Evolutionary conservation across 2,888 invertebrate genomes (phyloP), one percentile per base, ranked within the genome.

Genomic region (Drymonia ruficornis): DNA sequence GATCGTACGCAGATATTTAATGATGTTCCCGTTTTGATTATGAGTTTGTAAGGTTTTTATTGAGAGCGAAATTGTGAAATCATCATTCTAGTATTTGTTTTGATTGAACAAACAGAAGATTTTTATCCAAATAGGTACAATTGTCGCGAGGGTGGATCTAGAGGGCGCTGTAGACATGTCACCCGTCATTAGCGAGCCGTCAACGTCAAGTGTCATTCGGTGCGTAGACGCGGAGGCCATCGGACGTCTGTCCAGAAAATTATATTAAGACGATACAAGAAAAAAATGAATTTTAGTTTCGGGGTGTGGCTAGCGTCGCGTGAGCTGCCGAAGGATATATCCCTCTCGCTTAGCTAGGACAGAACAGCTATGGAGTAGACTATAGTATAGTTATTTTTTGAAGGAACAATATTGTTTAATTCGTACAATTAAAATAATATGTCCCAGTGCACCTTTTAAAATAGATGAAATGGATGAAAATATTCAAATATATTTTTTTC

Each of bases 1-100:
- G 79, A 86, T 90, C 89, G 81, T 72, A 76, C 76, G 79, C 90
- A 89, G 87, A 84, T 78, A 80, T 83, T 76, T 80, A 83, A 83
- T 85, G 82, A 80, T 80, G 75, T 67, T 64, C 67, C 65, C 65
- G 70, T 72, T 72, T 65, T 69, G 65, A 71, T 70, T 66, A 67
- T 61, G 59, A 61, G 54, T 66, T 70, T 71, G 61, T 66, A 67
- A 53, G 70, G 70, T 64, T 70, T 70, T 57, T 45, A 45, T 50
- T 36, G 44, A 49, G 44, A 50, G 36, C 38, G 40, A 15, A 40
- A 45, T 45, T n/a, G 28, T n/a, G 18, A 19, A 43, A 19, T 43
- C 23, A 19, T 19, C 11, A 7, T 19, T 43, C 13, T 36, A 11
- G 11, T 31, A 36, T 6, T n/a, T 50, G 6, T 18, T 36, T 36